phyloP scores from a whole-genome alignment of 2,888 invertebrate species.

The Gymnoscelis rufifasciata region DNA sequence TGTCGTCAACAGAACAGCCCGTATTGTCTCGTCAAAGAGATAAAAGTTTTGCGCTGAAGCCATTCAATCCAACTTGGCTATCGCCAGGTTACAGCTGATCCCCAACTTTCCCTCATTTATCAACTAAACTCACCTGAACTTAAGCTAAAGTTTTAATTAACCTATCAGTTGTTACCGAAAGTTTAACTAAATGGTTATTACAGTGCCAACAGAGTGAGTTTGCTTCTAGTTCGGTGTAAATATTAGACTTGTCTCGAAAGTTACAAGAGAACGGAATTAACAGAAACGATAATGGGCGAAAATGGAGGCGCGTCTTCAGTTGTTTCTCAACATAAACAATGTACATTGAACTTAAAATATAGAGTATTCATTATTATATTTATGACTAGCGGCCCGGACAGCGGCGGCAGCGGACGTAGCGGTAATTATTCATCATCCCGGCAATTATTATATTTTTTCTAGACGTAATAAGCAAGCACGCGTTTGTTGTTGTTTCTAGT shows the following conservation, averaged over 20 bases:
- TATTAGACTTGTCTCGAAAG: background rate
- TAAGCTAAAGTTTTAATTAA: background rate
- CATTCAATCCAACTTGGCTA: background rate
- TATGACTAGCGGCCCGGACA: too few species aligned
- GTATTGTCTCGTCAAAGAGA: background rate
- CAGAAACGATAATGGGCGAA: background rate
- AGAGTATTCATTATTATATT: too few species aligned
- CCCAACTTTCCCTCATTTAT: background rate
- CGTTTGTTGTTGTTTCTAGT: too few species aligned
- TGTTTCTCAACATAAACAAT: too few species aligned
- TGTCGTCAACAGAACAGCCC: background rate
- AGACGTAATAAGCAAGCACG: too few species aligned
- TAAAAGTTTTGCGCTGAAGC: background rate
- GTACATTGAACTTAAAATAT: too few species aligned
- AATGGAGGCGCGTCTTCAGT: too few species aligned
- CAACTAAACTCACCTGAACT: background rate
- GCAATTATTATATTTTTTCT: too few species aligned
- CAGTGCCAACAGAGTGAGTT: slow-evolving; percentile 15
- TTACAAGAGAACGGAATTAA: background rate
- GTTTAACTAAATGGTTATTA: slow-evolving; percentile 3
- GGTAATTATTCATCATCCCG: too few species aligned
- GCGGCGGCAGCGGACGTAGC: too few species aligned
- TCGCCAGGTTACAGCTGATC: background rate
- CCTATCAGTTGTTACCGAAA: background rate
- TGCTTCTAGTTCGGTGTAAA: background rate